Conservation (phyloP, 2,888 invertebrate species). For the Sabatieria punctata region DNA sequence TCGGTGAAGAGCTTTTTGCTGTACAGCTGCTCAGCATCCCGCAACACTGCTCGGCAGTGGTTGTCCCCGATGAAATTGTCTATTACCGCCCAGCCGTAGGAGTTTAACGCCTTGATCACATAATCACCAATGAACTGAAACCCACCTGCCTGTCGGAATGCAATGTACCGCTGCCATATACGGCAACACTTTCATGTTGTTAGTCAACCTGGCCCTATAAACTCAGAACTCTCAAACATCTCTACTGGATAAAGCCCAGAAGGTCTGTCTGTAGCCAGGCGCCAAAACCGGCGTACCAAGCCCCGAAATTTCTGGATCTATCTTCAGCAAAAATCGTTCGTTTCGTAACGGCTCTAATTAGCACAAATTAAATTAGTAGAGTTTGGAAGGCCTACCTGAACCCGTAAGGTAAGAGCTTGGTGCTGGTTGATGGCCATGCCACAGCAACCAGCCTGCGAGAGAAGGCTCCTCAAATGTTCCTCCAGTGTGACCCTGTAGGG, state of each 20-base stretch:
- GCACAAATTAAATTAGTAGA: too few relatives aligned
- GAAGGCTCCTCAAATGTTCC: background rate
- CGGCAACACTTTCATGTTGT: too few relatives aligned
- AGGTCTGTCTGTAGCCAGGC: too few relatives aligned
- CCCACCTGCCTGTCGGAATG: too few relatives aligned
- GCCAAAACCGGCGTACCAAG: too few relatives aligned
- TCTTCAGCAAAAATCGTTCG: too few relatives aligned
- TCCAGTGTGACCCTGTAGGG: background rate
- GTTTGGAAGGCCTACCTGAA: background rate
- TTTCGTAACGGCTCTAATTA: too few relatives aligned
- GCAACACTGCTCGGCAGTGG: background rate
- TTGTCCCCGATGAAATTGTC: constrained; percentile 24
- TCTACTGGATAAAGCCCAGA: too few relatives aligned
- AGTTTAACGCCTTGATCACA: constrained; percentile 21
- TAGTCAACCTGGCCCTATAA: too few relatives aligned
- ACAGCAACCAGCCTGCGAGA: background rate
- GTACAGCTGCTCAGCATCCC: background rate
- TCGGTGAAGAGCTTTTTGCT: background rate
- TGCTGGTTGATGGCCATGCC: background rate
- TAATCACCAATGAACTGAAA: constrained; percentile 24
- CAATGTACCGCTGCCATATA: too few relatives aligned
- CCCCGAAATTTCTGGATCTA: too few relatives aligned
- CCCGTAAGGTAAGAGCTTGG: background rate
- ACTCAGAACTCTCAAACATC: too few relatives aligned
- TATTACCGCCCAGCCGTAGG: constrained; percentile 27